phyloP scores from a whole-genome alignment of 2,888 invertebrate genomes.

The Melieria picta region DNA sequence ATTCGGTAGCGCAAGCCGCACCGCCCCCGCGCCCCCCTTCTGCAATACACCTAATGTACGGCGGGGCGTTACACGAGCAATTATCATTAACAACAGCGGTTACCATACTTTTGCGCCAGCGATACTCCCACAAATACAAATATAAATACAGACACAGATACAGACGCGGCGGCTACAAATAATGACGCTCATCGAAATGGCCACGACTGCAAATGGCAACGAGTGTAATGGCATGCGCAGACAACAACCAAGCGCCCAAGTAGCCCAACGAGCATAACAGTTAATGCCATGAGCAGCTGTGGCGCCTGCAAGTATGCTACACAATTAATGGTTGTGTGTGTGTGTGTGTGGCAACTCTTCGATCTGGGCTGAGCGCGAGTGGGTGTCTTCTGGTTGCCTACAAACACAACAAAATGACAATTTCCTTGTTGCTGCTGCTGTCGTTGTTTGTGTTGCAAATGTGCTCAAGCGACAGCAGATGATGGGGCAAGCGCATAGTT shows the following conservation, averaged over 20 bases:
- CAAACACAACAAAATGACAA: too few relatives aligned
- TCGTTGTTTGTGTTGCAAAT: background rate
- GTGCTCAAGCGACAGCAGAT: background rate
- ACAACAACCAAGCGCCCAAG: slow-evolving; percentile 4
- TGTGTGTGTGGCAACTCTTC: background rate
- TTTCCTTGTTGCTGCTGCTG: too few relatives aligned
- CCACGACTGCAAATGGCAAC: too few relatives aligned
- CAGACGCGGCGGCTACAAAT: slow-evolving; percentile 10
- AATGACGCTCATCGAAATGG: slow-evolving; percentile 17
- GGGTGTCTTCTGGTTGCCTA: too few relatives aligned
- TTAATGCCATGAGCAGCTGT: background rate
- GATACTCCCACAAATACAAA: slow-evolving; percentile 1
- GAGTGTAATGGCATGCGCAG: too few relatives aligned
- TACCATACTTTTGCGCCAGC: slow-evolving; percentile 42
- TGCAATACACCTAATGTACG: slow-evolving; percentile 21
- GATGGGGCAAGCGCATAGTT: background rate
- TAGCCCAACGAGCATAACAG: background rate
- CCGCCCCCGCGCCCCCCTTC: too few relatives aligned
- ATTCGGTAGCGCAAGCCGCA: background rate
- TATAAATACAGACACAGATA: slow-evolving; percentile 1
- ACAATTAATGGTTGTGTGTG: background rate
- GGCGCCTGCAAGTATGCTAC: background rate
- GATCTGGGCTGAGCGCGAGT: background rate
- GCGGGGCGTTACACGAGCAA: slow-evolving; percentile 44
- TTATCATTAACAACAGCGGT: slow-evolving; percentile 54